Conservation (phyloP, 2,888 invertebrate species). For the Biston betularia region DNA sequence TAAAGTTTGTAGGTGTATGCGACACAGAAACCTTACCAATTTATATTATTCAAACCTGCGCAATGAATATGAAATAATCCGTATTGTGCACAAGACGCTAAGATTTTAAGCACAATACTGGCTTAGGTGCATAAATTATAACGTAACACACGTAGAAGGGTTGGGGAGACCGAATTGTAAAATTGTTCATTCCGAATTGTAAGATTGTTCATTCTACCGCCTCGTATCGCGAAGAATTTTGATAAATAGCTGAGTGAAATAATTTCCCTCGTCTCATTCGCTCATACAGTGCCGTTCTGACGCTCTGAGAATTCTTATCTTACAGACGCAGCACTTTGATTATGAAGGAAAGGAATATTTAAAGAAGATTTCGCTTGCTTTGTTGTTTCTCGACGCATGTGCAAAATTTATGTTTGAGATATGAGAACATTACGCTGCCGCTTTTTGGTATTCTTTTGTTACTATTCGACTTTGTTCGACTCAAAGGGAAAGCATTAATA, state of each 20-base stretch:
- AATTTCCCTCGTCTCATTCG: slow-evolving; percentile 72
- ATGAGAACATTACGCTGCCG: slow-evolving; percentile 48
- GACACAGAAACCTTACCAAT: slow-evolving; percentile 22
- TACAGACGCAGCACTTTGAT: slow-evolving; percentile 82
- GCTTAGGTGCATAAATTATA: slow-evolving; percentile 65
- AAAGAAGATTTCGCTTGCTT: slow-evolving; percentile 75
- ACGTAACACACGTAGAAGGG: slow-evolving; percentile 44
- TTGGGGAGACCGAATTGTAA: slow-evolving; percentile 55
- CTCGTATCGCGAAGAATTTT: slow-evolving; percentile 68
- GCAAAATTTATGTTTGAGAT: slow-evolving; percentile 75
- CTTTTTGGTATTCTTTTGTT: slow-evolving; percentile 55
- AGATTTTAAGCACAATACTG: slow-evolving; percentile 48
- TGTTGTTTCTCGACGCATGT: slow-evolving; percentile 74
- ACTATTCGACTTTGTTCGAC: slow-evolving; percentile 44
- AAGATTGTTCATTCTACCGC: slow-evolving; percentile 49
- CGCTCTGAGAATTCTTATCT: slow-evolving; percentile 82
- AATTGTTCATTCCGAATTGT: slow-evolving; percentile 56
- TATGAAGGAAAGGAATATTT: slow-evolving; percentile 82
- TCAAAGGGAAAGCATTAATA: slow-evolving; percentile 26
- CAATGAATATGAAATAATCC: slow-evolving; percentile 42
- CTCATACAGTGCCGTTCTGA: slow-evolving; percentile 64
- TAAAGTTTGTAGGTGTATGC: slow-evolving; percentile 3
- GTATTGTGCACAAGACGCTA: slow-evolving; percentile 42
- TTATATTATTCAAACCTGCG: slow-evolving; percentile 34
- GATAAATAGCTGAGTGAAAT: slow-evolving; percentile 80